These are phyloP conservation scores for Linnaemya vulpina DNA, from an alignment of 2,888 invertebrate species.

Conservation along the genomic window DNA sequence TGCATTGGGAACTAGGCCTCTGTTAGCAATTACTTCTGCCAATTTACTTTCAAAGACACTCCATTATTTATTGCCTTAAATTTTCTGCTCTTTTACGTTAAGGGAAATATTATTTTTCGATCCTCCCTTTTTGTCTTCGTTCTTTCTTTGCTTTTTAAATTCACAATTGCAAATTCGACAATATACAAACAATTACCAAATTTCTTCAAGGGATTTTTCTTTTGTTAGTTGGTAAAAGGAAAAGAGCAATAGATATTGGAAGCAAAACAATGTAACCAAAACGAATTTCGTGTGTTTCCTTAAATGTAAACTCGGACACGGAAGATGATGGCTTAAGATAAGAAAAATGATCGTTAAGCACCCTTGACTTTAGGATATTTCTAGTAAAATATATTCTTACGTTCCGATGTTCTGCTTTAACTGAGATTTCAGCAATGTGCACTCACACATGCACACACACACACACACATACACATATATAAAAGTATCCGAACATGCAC, in stretches of 20 bases:
- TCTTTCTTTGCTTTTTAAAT: not conserved
- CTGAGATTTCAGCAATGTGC: not conserved
- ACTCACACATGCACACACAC: not conserved
- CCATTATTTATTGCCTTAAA: not conserved
- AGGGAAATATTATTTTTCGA: conserved; percentile 33
- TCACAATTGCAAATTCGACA: conserved; percentile 75
- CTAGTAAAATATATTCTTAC: conserved; percentile 21
- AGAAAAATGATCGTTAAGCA: conserved; percentile 36
- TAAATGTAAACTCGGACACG: conserved; percentile 27
- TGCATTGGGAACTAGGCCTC: not conserved
- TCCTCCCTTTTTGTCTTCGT: not conserved
- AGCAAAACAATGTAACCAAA: conserved; percentile 48
- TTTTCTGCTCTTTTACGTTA: conserved; percentile 5
- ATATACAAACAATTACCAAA: conserved; percentile 81
- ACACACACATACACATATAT: not conserved
- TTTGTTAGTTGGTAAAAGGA: conserved; percentile 43
- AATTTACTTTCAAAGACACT: conserved; percentile 21
- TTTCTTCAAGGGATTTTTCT: conserved; percentile 58
- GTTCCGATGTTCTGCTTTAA: not conserved
- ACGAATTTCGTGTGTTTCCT: conserved; percentile 54
- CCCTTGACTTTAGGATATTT: conserved; percentile 61
- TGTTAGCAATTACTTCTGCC: conserved; percentile 30
- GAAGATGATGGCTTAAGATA: conserved; percentile 47
- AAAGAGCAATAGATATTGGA: conserved; percentile 47
- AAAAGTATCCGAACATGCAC: no score